Evolutionary conservation across 92 coral and sea anemone species (phyloP), one percentile per base, ranked within the genome.

Genomic region (Virgularia gustaviana): DNA sequence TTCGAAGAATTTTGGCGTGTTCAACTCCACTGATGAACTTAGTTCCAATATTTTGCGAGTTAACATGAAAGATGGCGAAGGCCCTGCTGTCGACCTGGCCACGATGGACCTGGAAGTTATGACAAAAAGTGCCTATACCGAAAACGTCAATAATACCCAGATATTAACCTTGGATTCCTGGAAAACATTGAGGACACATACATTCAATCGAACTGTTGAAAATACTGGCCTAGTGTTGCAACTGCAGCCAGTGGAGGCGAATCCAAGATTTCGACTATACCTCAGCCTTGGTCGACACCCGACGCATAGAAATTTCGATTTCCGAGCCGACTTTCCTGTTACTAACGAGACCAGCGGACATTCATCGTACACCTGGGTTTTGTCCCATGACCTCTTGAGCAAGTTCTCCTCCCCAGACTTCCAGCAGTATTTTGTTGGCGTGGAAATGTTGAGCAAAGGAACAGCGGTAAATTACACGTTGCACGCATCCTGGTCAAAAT

Each of bases 1-100:
- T 89, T 90, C 85, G 29, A 88, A 91, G 29, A 91, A 82, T 28
- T 92, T 89, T 4, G 84, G 79, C 81, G 89, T 95, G 28, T 83
- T 81, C 80, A 85, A 86, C 72, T 80, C 89, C 25, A 77, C 96
- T 18, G 87, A 88, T 1, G 92, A 91, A 60, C 71, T 91, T 28
- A 86, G 84, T 37, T 89, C 97, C 49, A 91, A 89, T 72, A 87
- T 91, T 5, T 82, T 91, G 8, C 90, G 97, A 18, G 61, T 91
- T 10, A 75, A 90, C 35, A 79, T 91, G 57, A 84, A 89, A 2
- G 96, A 91, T 63, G 89, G 86, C 16, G 84, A 85, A 36, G 97
- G 96, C 19, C 81, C 78, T 19, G 92, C 96, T 1, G 85, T 91
- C 15, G 88, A 91, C 59, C 85, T 89, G 41, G 76, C 88, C 45